These are phyloP conservation scores for Cariama cristata DNA, from an alignment of 2,113 vertebrate species.

Conservation along the genomic window DNA sequence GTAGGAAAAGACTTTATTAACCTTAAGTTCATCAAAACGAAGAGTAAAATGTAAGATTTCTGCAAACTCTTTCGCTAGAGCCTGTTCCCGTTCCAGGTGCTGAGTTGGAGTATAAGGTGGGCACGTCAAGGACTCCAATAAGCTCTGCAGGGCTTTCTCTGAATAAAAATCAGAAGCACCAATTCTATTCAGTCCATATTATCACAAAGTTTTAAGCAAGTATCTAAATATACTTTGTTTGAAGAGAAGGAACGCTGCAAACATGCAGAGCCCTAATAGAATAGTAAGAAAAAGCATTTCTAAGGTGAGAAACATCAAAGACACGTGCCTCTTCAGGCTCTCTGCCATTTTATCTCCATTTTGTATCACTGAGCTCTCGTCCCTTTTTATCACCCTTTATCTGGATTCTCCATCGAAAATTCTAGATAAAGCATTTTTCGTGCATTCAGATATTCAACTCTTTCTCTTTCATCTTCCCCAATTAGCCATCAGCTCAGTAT, in stretches of 20 bases:
- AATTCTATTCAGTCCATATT: background rate
- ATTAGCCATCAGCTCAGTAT: background rate
- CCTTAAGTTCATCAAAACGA: conserved; percentile 98
- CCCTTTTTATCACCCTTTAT: background rate
- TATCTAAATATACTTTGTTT: background rate
- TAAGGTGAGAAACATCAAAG: background rate
- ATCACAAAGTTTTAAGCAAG: background rate
- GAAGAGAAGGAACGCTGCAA: background rate
- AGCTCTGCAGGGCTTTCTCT: conserved; percentile 94
- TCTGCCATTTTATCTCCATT: background rate
- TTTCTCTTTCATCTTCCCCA: background rate
- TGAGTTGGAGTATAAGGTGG: conserved; percentile 94
- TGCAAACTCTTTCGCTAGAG: conserved; percentile 96
- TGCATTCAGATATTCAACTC: background rate
- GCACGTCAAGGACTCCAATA: conserved; percentile 91
- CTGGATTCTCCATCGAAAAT: background rate
- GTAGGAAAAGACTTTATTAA: conserved; percentile 55
- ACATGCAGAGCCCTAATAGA: background rate
- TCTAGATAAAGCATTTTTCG: background rate
- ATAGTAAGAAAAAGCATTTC: background rate
- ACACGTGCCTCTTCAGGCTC: background rate
- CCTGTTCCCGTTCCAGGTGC: conserved; percentile 96
- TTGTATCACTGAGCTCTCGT: background rate
- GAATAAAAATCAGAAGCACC: conserved; percentile 36
- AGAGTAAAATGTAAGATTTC: conserved; percentile 99